Base-by-base conservation (phyloP, 1,140 invertebrate genomes). In the Cephus cinctus region DNA sequence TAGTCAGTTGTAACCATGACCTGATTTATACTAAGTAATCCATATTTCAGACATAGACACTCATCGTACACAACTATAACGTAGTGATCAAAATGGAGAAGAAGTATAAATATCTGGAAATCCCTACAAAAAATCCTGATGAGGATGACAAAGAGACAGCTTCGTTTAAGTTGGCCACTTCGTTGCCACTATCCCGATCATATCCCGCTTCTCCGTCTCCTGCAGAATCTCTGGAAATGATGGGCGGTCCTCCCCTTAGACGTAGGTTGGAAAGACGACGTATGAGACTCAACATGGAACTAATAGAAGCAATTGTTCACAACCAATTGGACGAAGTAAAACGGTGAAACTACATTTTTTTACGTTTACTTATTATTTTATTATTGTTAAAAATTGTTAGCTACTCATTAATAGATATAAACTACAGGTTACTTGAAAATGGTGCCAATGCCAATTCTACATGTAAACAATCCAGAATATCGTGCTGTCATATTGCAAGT, bases 371-470 rank as follows among this genome's bases (percentile, higher is more conserved):
- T 32, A 12, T 19, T 9, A 14, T 15, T 16, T 32, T 32, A 32
- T n/a, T n/a, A n/a, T n/a, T 14, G 8, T 2, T 27, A 36, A 5
- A 15, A 5, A 44, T 31, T 38, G 30, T 14, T 2, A 38, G 11
- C 11, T 40, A 15, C 2, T 1, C 8, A 11, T 14, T 14, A 38
- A 38, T 8, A 11, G 9, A 38, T 11, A 38, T 44, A 34, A 47
- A 50, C 48, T 61, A 9, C 48, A 80, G 78, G 49, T 50, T 73
- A 1, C 55, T 79, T 1, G 65, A 73, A 36, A 57, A 61, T 1
- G 77, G 77, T 0, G 78, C 78, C 0, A 75, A 69, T 39, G 64
- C 71, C 0, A 76, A 78, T 43, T 74, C 78, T n/a, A 77, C 74
- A 35, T 80, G 79, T 43, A 66, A 72, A 2, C 35, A 67, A 15